Evolutionary conservation across 1,140 invertebrate species (phyloP), one percentile per base, ranked within the genome.

Genomic region (Drosophila ohnishii): DNA sequence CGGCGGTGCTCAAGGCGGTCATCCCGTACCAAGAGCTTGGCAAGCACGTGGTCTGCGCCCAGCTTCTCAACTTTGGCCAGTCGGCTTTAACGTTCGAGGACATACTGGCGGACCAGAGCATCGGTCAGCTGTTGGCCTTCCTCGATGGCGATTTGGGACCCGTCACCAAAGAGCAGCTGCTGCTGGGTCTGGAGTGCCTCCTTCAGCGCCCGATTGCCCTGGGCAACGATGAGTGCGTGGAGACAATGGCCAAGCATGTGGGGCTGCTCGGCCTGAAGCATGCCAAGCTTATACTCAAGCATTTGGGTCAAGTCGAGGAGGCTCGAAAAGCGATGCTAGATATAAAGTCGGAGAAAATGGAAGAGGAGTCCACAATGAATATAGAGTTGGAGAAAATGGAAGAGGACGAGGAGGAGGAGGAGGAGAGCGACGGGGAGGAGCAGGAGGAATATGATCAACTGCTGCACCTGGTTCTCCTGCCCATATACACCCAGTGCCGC

Each of bases 151-250:
- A 75, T 9, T 13, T 22, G 9, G 64, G 58, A 7, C 11, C 61
- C 0, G 30, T 39, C 0, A 34, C 6, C 3, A 25, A 61, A 0
- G n/a, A 69, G n/a, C 53, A 73, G 16, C 1, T 80, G 53, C 34
- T 42, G 9, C 42, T 44, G 5, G 79, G 28, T 0, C 35, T 90
- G 0, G 55, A 80, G 8, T 55, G 76, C 28, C 59, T 91, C 6
- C 45, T 91, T 3, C 42, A 53, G 14, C 78, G 47, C 7, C 51
- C 40, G 1, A 70, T 86, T 19, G 45, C 73, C 5, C 55, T 88
- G 13, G 86, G 81, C 5, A 91, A 75, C 34, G 80, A 85, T 0
- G 90, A 91, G 66, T 91, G 90, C 40, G 11, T 91, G 9, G 69
- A 80, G 28, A 66, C 78, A 0, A 73, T 91, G 22, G 28, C 59